Base-by-base conservation (phyloP, 2,888 invertebrate genomes). In the Rhagium mordax region DNA sequence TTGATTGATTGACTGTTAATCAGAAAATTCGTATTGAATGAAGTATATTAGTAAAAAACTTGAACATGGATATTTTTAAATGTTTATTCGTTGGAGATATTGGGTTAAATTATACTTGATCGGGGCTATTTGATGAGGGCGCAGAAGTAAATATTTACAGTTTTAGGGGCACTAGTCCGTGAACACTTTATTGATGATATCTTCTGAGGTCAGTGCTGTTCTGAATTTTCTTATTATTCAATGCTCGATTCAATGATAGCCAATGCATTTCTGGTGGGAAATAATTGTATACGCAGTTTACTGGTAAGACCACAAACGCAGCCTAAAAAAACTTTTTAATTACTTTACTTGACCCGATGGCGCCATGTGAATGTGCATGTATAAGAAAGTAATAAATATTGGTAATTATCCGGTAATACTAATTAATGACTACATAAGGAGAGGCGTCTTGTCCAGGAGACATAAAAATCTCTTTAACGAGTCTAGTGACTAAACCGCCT, bases 71-170 rank as follows among this genome's bases (percentile, higher is more conserved):
- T n/a, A n/a, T n/a, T n/a, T n/a, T n/a, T n/a, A n/a, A n/a, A n/a
- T n/a, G n/a, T n/a, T n/a, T n/a, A n/a, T n/a, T n/a, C n/a, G n/a
- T n/a, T n/a, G n/a, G n/a, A n/a, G n/a, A n/a, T n/a, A n/a, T n/a
- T n/a, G n/a, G n/a, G n/a, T n/a, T n/a, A n/a, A n/a, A n/a, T n/a
- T n/a, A n/a, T n/a, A n/a, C n/a, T n/a, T n/a, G n/a, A n/a, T n/a
- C n/a, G n/a, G n/a, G n/a, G n/a, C n/a, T n/a, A n/a, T n/a, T n/a
- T n/a, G 24, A 24, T 24, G 24, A 24, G n/a, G 13, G 5, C 41
- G 57, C 47, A n/a, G 69, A 47, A 16, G 53, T 41, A 62, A 59
- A 59, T 29, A 65, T 64, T 53, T 33, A 65, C 64, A 51, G 64
- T 65, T 65, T 51, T 27, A 33, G 15, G 13, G 3, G 49, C 33